These are phyloP conservation scores for Platycercus adscitus DNA, from an alignment of 2,113 vertebrate genomes.

Conservation along the genomic window DNA sequence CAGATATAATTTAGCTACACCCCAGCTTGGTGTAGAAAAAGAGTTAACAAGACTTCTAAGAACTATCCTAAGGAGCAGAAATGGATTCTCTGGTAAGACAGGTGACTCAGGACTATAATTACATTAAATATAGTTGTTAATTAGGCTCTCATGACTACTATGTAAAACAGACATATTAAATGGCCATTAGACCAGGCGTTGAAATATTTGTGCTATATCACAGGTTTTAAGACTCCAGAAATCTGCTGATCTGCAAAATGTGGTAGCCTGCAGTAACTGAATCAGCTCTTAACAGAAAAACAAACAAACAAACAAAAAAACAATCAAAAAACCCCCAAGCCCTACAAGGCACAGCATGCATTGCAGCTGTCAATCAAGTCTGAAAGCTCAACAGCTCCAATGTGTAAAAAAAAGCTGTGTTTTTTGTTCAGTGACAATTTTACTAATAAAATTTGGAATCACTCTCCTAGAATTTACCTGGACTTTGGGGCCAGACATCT, in stretches of 20 bases:
- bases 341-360: background rate
- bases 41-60: background rate
- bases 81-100: background rate
- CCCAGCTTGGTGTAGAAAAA: background rate
- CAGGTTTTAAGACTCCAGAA: background rate
- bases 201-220: background rate
- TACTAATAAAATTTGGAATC: background rate
- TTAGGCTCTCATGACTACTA: background rate
- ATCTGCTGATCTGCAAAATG: background rate
- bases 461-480: constrained; percentile 82
- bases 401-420: background rate
- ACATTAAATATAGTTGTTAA: background rate
- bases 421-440: background rate
- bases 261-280: background rate
- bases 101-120: background rate
- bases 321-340: background rate
- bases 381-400: background rate
- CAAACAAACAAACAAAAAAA: background rate
- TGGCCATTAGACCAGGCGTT: background rate
- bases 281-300: background rate
- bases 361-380: background rate
- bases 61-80: background rate
- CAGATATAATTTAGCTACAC: background rate
- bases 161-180: background rate
- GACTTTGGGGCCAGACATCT: constrained; percentile 90